Evolutionary conservation across 2,888 invertebrate species (phyloP), one percentile per base, ranked within the genome.

Genomic region (Scaptomyza reducta): DNA sequence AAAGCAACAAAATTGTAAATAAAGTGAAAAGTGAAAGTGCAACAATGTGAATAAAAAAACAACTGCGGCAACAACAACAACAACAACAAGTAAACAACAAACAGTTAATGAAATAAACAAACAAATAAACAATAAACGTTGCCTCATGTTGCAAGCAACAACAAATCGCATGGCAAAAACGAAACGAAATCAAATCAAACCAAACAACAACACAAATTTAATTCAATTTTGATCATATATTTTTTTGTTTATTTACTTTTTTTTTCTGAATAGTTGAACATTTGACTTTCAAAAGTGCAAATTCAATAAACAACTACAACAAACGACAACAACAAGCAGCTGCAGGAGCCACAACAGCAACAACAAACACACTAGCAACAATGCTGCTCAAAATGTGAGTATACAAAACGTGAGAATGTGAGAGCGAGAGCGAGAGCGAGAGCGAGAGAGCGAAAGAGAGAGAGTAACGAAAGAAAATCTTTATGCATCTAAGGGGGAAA

Each of bases 21-120:
- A 65, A 69, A 79, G 80, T 85, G 83, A 79, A 85, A 83, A 87
- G 87, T 87, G 82, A 83, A 83, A 83, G 88, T 86, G 83, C 84
- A 88, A 79, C 62, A 67, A 74, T 77, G 74, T 67, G 74, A 77
- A 69, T 59, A 69, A 9, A 11, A 31, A 27, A 27, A 27, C 3
- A 27, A 27, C 27, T 27, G 27, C 27, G 27, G 27, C 58, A 47
- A 29, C 33, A 49, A 16, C 3, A n/a, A n/a, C 47, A 31, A 31
- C 47, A 49, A 25, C 49, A 65, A 53, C 49, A 56, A 47, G 51
- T 69, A 69, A 58, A 35, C 35, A 69, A 69, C 56, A 57, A 70
- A 58, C 22, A 57, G 33, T 41, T 13, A 47, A 58, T 46, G 46
- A 41, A 46, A 64, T 40, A 59, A 62, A 74, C 49, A 44, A 69